Conservation (phyloP, 2,888 invertebrate species). For the Itoplectis maculator region DNA sequence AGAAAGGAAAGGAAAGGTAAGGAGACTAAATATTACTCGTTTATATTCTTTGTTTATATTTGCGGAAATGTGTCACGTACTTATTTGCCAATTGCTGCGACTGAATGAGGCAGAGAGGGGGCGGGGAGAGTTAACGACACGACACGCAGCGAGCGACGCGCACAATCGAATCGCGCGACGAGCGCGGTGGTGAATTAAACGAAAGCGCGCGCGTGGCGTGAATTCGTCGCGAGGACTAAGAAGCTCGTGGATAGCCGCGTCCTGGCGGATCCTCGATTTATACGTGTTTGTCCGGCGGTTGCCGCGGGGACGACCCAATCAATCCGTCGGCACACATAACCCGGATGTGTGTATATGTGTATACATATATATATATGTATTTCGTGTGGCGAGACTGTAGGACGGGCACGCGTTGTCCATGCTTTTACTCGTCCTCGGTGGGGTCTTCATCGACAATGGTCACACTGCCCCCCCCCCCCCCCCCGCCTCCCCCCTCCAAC, state of each 20-base stretch:
- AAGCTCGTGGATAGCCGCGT: conserved; percentile 41
- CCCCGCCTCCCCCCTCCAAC: too few relatives aligned
- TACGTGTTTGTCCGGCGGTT: conserved; percentile 82
- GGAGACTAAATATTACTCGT: neutral
- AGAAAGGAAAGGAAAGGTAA: neutral
- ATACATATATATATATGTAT: conserved; percentile 20
- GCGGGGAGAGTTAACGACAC: too few relatives aligned
- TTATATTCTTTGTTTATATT: neutral
- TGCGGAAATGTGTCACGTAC: neutral
- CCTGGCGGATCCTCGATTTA: conserved; percentile 68
- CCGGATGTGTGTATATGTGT: neutral
- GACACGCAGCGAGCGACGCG: too few relatives aligned
- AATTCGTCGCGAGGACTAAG: conserved; percentile 57
- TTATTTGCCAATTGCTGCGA: neutral
- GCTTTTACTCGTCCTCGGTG: conserved; percentile 35
- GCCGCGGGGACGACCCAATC: conserved; percentile 83
- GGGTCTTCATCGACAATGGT: conserved; percentile 10
- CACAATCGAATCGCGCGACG: neutral
- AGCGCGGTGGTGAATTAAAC: conserved; percentile 39
- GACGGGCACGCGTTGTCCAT: conserved; percentile 16
- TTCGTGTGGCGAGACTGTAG: conserved; percentile 5
- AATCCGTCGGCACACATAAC: conserved; percentile 71
- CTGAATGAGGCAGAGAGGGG: too few relatives aligned
- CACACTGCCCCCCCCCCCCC: too few relatives aligned
- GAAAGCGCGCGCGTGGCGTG: conserved; percentile 41